phyloP scores from a whole-genome alignment of 2,888 invertebrate genomes.

The Mimachlamys varia region DNA sequence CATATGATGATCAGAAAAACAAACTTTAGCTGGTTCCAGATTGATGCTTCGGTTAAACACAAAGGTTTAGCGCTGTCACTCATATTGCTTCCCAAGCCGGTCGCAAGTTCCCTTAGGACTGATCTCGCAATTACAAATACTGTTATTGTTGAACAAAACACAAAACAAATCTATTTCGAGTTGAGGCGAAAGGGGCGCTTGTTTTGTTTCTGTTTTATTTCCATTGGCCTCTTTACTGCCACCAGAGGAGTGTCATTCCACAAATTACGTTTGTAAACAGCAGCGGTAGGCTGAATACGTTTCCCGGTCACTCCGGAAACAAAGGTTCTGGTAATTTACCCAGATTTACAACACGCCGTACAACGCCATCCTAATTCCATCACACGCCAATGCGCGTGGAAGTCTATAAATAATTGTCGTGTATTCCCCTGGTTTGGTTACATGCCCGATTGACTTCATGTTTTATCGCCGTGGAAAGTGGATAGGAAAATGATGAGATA shows the following conservation, averaged over 20 bases:
- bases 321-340: background rate
- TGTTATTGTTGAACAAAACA: constrained; percentile 28
- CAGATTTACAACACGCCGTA: background rate
- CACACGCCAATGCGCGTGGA: background rate
- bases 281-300: background rate
- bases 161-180: background rate
- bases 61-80: background rate
- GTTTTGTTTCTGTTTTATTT: background rate
- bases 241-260: background rate
- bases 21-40: background rate
- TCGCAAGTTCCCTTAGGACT: constrained; percentile 37
- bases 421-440: background rate
- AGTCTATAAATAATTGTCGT: constrained; percentile 36
- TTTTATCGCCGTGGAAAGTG: constrained; percentile 7
- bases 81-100: background rate
- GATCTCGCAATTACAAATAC: background rate
- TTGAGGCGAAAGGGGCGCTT: background rate
- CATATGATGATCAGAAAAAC: no score
- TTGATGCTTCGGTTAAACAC: background rate
- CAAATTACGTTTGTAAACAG: background rate
- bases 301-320: background rate
- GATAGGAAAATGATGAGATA: background rate
- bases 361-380: background rate
- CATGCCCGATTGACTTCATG: constrained; percentile 1
- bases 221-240: background rate